Base-by-base conservation (phyloP, 2,888 invertebrate genomes). In the Drosophila neonasuta region DNA sequence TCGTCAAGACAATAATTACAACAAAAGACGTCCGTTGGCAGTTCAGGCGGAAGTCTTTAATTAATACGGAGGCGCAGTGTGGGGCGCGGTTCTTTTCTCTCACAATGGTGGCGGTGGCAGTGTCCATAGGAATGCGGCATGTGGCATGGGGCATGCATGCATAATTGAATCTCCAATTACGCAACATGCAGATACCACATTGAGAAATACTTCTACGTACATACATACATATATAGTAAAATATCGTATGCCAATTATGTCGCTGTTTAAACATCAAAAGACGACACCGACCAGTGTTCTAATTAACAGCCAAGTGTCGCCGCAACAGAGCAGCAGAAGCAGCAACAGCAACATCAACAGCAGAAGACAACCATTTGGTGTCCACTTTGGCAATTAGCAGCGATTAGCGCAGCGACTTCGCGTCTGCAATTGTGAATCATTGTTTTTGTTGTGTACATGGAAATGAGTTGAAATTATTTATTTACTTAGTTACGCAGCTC, bases 21-120 rank as follows among this genome's bases (percentile, higher is more conserved):
- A 77, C 74, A 83, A 84, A 86, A 84, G 79, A 80, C 74, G 85
- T 68, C 61, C 70, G 71, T 60, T 65, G 66, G 60, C 59, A 54
- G 59, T 57, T 60, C 59, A 36, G 71, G 70, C 84, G 86, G 87
- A 87, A 86, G 87, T 84, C 80, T 84, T 87, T 83, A 87, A 86
- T 87, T 84, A 84, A 84, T 86, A 79, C 58, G 62, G 30, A 49
- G 45, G 52, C 52, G 60, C 36, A 55, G 15, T 61, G 66, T 61
- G 66, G 68, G 59, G 46, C 54, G 54, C 42, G 52, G 50, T 50
- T 69, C 46, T 67, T 61, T 52, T 69, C 46, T 64, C 59, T 55
- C 45, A 68, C 62, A 76, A 72, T 71, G 54, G 32, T 42, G 30
- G 52, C 41, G 39, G 39, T 39, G 10, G 32, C 5, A n/a, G 36